Base-by-base conservation (phyloP, 2,888 invertebrate genomes). In the Agapostemon virescens region DNA sequence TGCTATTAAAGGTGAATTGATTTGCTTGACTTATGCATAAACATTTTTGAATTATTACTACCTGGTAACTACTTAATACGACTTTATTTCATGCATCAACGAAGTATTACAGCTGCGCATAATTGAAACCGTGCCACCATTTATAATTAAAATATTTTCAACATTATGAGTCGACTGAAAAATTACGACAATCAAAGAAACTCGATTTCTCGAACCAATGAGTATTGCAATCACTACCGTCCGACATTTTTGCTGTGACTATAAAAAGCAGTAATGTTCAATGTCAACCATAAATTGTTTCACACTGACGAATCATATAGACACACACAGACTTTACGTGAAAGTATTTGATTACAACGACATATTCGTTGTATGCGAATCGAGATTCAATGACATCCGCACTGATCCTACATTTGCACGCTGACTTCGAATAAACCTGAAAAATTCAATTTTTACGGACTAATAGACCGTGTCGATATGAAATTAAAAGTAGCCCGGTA, bases 401-500 rank as follows among this genome's bases (percentile, higher is more conserved):
- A 61, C 74, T 68, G 45, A 45, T 45, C 9, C n/a, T 70, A 52
- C 69, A 69, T 74, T 74, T 40, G 70, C 74, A 74, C 38, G 67
- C 67, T 20, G 30, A 45, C 38, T 52, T 49, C 11, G 38, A 30
- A 17, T 0, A n/a, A 13, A 33, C 42, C 49, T 68, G 74, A 74
- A 81, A 81, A 64, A 64, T 71, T 1, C 17, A 30, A 79, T 63
- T 70, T 71, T 71, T 71, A n/a, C 38, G 20, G 63, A 68, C 36
- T 68, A 79, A 23, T 58, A 71, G 79, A 81, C 81, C 81, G 81
- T 64, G 71, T 68, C 74, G 68, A 45, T 64, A 42, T 81, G 52
- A 71, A 74, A 79, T 74, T 63, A 67, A 69, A 74, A 74, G 63
- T 70, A 55, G 55, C 79, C 40, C 68, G 26, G 42, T 30, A 13